Evolutionary conservation across 2,113 vertebrate genomes (phyloP).

Genomic region (Piaya cayana): DNA sequence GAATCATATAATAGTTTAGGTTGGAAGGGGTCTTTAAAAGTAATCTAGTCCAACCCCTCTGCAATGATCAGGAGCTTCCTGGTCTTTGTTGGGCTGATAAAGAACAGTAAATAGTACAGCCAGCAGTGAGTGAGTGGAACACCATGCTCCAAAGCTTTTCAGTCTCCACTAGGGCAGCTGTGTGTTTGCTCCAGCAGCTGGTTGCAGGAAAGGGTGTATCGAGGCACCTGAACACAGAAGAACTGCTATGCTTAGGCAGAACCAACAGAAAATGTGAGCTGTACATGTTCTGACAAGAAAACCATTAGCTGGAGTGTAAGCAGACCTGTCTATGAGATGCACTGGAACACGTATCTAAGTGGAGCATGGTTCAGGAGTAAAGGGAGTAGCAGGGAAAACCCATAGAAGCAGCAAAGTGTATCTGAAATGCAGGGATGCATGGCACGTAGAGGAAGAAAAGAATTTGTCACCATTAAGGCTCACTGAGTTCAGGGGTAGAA

Average conservation of each 20-base stretch:
- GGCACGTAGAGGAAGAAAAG: background rate
- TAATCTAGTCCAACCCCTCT: background rate
- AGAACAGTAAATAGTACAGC: background rate
- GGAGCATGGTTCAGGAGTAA: background rate
- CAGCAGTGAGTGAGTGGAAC: background rate
- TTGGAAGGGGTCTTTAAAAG: background rate
- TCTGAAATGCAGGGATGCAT: background rate
- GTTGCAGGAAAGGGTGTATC: background rate
- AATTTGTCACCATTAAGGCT: background rate
- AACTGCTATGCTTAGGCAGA: background rate
- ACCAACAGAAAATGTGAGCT: background rate
- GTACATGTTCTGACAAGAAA: background rate
- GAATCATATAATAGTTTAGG: background rate
- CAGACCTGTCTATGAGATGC: background rate
- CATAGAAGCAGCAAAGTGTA: background rate
- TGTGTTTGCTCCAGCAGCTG: background rate
- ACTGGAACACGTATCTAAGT: background rate
- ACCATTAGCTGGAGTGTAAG: background rate
- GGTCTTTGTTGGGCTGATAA: background rate
- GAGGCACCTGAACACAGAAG: background rate
- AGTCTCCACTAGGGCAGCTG: background rate
- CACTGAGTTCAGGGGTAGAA: background rate
- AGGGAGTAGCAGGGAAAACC: background rate
- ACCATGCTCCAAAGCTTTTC: rapidly evolving
- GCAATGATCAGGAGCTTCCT: background rate